These are phyloP conservation scores for Danio rerio DNA, from an alignment of 2,113 vertebrate genomes.

Conservation along the genomic window DNA sequence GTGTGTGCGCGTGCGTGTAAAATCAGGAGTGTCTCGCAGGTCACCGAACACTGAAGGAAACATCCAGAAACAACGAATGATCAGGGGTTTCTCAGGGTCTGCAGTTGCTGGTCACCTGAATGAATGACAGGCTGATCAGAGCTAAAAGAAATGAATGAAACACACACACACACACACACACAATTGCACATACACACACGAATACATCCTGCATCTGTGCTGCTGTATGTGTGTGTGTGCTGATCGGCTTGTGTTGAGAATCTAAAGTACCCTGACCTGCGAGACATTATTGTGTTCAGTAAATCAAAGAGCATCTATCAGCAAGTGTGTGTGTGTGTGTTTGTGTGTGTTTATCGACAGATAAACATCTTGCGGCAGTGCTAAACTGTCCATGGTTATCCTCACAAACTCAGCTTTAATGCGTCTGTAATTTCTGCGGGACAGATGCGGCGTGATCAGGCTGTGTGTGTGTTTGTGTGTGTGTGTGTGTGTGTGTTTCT, in stretches of 20 bases:
- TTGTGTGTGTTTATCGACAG: neutral
- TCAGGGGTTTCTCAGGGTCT: neutral
- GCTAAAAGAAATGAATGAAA: neutral
- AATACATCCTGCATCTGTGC: neutral
- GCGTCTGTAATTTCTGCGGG: constrained; percentile 2
- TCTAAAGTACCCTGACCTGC: neutral
- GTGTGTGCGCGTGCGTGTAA: neutral
- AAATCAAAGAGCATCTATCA: neutral
- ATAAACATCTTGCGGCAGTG: neutral
- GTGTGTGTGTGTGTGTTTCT: neutral
- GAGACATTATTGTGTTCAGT: neutral
- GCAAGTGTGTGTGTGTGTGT: no score
- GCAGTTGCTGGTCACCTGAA: neutral
- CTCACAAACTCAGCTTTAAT: neutral
- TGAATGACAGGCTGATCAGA: neutral
- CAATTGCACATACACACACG: neutral
- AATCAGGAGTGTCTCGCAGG: neutral
- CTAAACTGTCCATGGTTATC: neutral
- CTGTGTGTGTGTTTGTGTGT: neutral
- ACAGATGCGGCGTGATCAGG: constrained; percentile 32
- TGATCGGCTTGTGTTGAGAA: neutral
- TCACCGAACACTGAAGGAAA: neutral
- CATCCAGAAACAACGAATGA: no score
- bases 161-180: no score
- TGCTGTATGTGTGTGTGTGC: neutral